These are phyloP conservation scores for Gymnoscopelus braueri DNA, from an alignment of 2,797 vertebrate species.

Conservation along the genomic window DNA sequence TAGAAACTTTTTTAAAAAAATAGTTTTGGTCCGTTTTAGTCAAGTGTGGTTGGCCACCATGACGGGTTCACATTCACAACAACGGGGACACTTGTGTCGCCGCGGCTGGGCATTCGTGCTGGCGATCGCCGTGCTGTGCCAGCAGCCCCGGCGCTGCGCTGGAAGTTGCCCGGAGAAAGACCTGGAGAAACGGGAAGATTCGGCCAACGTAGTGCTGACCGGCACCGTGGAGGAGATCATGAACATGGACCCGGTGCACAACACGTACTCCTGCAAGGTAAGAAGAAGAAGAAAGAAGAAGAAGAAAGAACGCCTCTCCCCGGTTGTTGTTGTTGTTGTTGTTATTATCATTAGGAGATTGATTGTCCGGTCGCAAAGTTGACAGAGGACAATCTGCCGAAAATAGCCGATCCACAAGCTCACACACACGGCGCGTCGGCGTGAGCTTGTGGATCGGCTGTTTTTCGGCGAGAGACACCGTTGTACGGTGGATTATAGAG, in stretches of 20 bases:
- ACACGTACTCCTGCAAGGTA: slow-evolving; percentile 98
- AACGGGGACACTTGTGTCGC: slow-evolving; percentile 57
- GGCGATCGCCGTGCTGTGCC: slow-evolving; percentile 72
- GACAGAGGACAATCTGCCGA: no score
- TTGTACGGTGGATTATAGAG: no score
- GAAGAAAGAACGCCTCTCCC: no score
- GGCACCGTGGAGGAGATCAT: slow-evolving; percentile 97
- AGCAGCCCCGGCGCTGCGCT: slow-evolving; percentile 56
- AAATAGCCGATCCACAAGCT: no score
- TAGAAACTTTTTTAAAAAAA: slow-evolving; percentile 5
- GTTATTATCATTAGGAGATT: no score
- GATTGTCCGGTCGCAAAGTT: no score
- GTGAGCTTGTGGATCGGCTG: no score
- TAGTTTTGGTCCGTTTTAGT: slow-evolving; percentile 11
- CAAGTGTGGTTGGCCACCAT: slow-evolving; percentile 66
- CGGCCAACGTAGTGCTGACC: slow-evolving; percentile 94
- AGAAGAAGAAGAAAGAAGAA: slow-evolving; percentile 48
- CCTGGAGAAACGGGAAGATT: slow-evolving; percentile 91
- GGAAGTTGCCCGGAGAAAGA: slow-evolving; percentile 90
- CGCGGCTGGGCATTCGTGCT: slow-evolving; percentile 73
- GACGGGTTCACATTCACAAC: slow-evolving; percentile 67
- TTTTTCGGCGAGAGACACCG: no score
- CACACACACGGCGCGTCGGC: no score
- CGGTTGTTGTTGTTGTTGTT: no score
- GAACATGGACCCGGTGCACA: slow-evolving; percentile 96